Base-by-base conservation (phyloP, 2,113 vertebrate genomes). In the Poicephalus gulielmi region DNA sequence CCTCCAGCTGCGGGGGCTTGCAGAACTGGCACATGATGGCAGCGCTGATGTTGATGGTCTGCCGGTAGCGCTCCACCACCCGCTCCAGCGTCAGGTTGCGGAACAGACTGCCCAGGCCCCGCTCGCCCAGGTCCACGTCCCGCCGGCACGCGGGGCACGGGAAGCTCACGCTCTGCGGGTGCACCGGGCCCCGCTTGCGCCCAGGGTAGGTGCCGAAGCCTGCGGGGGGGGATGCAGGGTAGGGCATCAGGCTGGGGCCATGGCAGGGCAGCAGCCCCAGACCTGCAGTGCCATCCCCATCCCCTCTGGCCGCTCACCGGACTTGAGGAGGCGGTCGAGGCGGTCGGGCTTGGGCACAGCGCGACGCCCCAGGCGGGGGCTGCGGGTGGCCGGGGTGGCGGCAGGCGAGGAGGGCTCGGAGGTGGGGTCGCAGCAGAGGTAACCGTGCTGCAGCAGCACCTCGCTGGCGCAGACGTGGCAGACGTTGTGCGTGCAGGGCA, bases 1-100 rank as follows among this genome's bases (percentile, higher is more conserved):
- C 99, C 96, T 99, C 99, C 86, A 99, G 98, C 39, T 98, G 97
- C 0, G 99, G 99, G 24, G 99, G 98, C 83, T 99, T 99, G 96
- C 99, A 99, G 98, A 99, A 98, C 95, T 99, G 99, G 97, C 99
- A 99, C 98, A 98, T 98, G 98, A 99, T 98, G 96, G 99, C 98
- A 0, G 98, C 97, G 39, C 98, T 97, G 94, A 98, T 97, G 70
- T 98, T 97, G 95, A 98, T 98, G 50, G 96, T 98, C 95, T 98
- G 97, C 31, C 98, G 93, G 91, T 98, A 99, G 86, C 99, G 98
- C 94, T 99, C 99, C 91, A 99, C 99, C 28, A 99, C 99, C 10
- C 99, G 98, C 95, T 99, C 99, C 97, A 99, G 97, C 5, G 99
- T 99, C 96, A 99, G 98, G 98, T 99, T 99, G 17, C 99, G 98